Base-by-base conservation (phyloP, 2,888 invertebrate genomes). In the Coleophora deauratella region DNA sequence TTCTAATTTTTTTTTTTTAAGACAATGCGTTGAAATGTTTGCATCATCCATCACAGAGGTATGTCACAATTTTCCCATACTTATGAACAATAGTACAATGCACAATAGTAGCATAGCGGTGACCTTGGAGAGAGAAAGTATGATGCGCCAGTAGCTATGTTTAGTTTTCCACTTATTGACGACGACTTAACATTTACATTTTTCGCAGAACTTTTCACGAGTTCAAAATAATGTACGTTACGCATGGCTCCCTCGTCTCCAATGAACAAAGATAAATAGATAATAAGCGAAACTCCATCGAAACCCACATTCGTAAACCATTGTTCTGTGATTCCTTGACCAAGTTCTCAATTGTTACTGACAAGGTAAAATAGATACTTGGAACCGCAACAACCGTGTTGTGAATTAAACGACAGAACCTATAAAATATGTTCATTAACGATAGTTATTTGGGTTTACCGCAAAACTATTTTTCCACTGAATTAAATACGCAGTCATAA, bases 71-170 rank as follows among this genome's bases (percentile, higher is more conserved):
- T 49, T 54, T 52, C 51, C 49, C 50, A 51, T 49, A 41, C 44
- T 40, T 41, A 42, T 38, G 45, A 46, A 54, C 54, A 50, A 39
- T 41, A 33, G 40, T 30, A 64, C 60, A 64, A 64, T 64, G 53
- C 41, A 59, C 59, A 59, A 59, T 59, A 46, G 38, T 45, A 46
- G 47, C 52, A 52, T 40, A 49, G 42, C 40, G 31, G 38, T 59
- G 64, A 59, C 64, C 64, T 64, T 64, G 61, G 51, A 46, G 46
- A 54, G 61, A 55, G 64, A 64, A 62, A 64, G 64, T 61, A 47
- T 38, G 13, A 47, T 50, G 44, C 47, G 45, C 49, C 43, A 49
- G 21, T 21, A 6, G 21, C 21, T 21, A 21, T 21, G 3, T 4
- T 21, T 6, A 21, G 21, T 21, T 21, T 21, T 21, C 21, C 21